Percentiles rank a stretch among this genome's conserved stretches.
Conservation (phyloP, 2,797 vertebrate species). For the Sebastes diaconus region DNA sequence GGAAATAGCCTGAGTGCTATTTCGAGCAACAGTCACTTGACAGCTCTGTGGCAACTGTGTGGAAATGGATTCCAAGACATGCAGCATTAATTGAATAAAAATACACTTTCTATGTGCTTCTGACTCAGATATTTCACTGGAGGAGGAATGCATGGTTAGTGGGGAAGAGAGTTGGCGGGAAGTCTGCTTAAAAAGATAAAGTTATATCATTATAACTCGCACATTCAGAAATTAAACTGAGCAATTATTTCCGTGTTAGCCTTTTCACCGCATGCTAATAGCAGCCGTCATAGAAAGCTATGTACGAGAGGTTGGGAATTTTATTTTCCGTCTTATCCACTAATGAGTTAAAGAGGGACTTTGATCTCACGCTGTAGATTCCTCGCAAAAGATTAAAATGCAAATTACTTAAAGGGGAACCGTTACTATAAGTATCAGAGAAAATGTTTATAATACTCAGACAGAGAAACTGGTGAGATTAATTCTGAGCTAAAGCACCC, state of each 20-base stretch:
- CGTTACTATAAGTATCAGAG: constrained; percentile 10
- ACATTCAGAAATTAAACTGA: constrained; percentile 47
- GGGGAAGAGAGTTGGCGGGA: neutral
- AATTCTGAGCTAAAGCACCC: neutral
- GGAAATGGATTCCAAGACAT: constrained; percentile 29
- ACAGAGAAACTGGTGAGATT: constrained; percentile 24
- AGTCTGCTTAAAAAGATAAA: constrained; percentile 6
- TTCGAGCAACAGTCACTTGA: constrained; percentile 46
- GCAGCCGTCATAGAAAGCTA: constrained; percentile 28
- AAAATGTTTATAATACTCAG: constrained; percentile 1
- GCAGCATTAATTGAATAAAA: constrained; percentile 61
- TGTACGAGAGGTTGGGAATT: constrained; percentile 27
- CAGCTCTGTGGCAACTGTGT: constrained; percentile 43
- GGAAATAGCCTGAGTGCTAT: constrained; percentile 48
- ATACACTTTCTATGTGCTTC: constrained; percentile 28
- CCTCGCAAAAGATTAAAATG: constrained; percentile 48
- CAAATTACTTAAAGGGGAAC: constrained; percentile 41
- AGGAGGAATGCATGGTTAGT: constrained; percentile 3
- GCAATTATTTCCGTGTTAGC: constrained; percentile 43
- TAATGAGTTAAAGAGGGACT: constrained; percentile 61
- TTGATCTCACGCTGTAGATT: constrained; percentile 53
- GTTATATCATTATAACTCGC: neutral
- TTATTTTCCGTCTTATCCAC: constrained; percentile 41
- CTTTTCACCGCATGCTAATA: constrained; percentile 42
- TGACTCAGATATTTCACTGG: constrained; percentile 23